Evolutionary conservation across 2,113 vertebrate genomes (phyloP).

Genomic region (Channa maculata): DNA sequence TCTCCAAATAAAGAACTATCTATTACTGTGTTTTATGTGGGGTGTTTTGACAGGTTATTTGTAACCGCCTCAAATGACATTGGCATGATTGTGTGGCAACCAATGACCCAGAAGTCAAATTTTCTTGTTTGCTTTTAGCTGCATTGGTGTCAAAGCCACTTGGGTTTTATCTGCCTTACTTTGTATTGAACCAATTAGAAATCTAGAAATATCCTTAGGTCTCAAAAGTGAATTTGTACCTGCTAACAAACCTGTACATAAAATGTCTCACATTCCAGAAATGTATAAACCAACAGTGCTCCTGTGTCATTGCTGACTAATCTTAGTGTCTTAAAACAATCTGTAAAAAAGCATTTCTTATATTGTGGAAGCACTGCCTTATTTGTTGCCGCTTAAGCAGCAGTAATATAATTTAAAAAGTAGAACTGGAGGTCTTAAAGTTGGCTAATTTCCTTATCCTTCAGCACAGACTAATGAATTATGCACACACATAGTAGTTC

Average conservation of each 20-base stretch:
- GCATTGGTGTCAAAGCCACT: constrained; percentile 15
- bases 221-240: constrained; percentile 40
- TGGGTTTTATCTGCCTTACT: constrained; percentile 42
- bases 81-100: constrained; percentile 2
- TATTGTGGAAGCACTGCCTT: not conserved
- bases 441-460: not conserved
- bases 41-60: constrained; percentile 13
- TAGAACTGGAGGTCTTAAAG: not conserved
- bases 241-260: constrained; percentile 30
- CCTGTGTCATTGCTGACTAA: constrained; percentile 15
- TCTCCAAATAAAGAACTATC: not conserved
- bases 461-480: not conserved
- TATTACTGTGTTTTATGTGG: not conserved
- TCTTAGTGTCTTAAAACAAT: constrained; percentile 1
- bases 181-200: constrained; percentile 45
- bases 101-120: not conserved
- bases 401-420: constrained; percentile 26
- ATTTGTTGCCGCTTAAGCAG: not conserved
- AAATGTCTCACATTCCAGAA: constrained; percentile 17
- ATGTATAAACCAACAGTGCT: constrained; percentile 20
- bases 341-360: not conserved
- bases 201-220: constrained; percentile 47
- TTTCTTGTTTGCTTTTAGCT: not conserved
- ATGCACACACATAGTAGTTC: not conserved
- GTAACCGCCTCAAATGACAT: not conserved